Percentiles rank a stretch among this genome's conserved stretches.
Evolutionary conservation across 2,888 invertebrate species (phyloP).

Genomic region (Hydroisotoma schaefferi): DNA sequence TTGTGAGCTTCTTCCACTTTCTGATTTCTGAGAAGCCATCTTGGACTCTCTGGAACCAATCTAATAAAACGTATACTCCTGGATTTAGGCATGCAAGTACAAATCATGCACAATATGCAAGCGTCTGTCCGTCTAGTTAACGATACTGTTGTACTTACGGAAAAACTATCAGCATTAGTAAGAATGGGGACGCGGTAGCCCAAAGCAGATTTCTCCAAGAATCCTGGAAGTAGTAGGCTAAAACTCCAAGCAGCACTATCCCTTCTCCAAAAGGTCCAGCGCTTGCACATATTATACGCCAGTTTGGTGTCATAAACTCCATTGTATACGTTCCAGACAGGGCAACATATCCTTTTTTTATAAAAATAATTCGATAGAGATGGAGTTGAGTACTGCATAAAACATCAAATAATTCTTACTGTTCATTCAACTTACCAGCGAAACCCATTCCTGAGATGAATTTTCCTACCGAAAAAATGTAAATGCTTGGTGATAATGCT

Average conservation of each 20-base stretch:
- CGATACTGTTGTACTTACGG: constrained; percentile 22
- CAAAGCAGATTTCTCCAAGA: constrained; percentile 35
- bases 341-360: constrained; percentile 31
- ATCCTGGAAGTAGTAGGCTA: constrained; percentile 25
- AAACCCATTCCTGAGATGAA: constrained; percentile 35
- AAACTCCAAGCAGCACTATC: constrained; percentile 31
- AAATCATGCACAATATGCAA: too few species aligned
- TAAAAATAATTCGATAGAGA: neutral
- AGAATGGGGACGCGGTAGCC: constrained; percentile 31
- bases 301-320: constrained; percentile 42
- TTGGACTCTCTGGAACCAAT: constrained; percentile 42
- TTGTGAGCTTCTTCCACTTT: constrained; percentile 26
- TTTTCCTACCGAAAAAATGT: constrained; percentile 29
- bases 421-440: too few species aligned
- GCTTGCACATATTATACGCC: constrained; percentile 32
- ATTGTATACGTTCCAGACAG: constrained; percentile 38
- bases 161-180: constrained; percentile 20
- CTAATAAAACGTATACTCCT: too few species aligned
- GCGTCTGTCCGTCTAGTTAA: too few species aligned
- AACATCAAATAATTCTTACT: too few species aligned
- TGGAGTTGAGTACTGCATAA: too few species aligned
- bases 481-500: constrained; percentile 22
- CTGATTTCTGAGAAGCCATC: constrained; percentile 32
- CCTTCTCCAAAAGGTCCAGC: constrained; percentile 43
- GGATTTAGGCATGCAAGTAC: too few species aligned